phyloP scores from a whole-genome alignment of 2,888 invertebrate genomes.

The Amphipyra berbera region DNA sequence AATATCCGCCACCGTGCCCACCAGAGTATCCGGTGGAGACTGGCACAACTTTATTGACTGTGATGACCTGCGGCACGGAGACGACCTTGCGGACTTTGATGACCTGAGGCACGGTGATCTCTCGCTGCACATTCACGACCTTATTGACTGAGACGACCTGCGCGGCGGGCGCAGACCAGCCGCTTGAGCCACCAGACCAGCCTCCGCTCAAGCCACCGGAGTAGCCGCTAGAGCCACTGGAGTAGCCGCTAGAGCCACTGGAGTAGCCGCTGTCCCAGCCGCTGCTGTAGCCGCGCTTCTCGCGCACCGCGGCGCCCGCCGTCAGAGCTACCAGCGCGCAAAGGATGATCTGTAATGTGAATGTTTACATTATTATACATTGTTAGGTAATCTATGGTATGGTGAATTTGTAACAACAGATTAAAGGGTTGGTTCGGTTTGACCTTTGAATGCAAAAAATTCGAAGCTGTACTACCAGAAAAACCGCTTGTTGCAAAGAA shows the following conservation, averaged over 20 bases:
- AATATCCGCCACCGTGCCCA: constrained; percentile 47
- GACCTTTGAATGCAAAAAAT: too few relatives aligned
- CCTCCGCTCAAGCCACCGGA: constrained; percentile 8
- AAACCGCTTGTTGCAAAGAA: too few relatives aligned
- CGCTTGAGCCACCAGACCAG: constrained; percentile 1
- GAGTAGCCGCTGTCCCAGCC: constrained; percentile 15
- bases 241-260: too few relatives aligned
- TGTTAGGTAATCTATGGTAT: background rate
- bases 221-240: background rate
- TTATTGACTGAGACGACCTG: constrained; percentile 68
- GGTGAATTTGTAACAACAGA: too few relatives aligned
- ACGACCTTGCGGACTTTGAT: constrained; percentile 71
- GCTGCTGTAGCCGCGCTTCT: constrained; percentile 48
- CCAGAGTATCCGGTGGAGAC: constrained; percentile 52
- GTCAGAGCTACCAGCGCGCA: constrained; percentile 46
- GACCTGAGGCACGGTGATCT: constrained; percentile 68
- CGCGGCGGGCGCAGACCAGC: constrained; percentile 47
- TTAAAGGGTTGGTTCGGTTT: too few relatives aligned
- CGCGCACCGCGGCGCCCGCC: constrained; percentile 16
- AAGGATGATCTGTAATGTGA: constrained; percentile 33
- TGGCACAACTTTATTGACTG: constrained; percentile 75
- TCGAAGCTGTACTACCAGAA: too few relatives aligned
- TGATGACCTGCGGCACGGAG: constrained; percentile 72
- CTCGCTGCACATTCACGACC: constrained; percentile 70
- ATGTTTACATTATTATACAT: background rate